These are phyloP conservation scores for Phalacrocorax carbo DNA, from an alignment of 2,113 vertebrate genomes.

Conservation along the genomic window DNA sequence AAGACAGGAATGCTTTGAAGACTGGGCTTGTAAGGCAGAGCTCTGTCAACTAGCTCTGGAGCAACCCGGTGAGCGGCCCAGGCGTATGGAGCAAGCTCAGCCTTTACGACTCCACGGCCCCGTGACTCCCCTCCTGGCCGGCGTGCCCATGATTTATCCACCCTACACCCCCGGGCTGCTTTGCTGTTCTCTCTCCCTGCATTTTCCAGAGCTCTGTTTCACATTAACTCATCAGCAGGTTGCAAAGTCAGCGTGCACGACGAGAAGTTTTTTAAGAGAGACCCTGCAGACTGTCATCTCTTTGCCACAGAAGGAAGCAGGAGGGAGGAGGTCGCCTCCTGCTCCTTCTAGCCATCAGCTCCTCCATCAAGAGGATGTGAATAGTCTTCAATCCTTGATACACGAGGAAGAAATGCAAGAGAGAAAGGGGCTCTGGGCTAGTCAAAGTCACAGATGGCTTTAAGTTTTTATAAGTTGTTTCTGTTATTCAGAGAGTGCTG, in stretches of 20 bases:
- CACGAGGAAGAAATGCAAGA: not conserved
- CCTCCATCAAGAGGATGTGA: not conserved
- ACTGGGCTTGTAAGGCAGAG: not conserved
- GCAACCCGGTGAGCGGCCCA: not conserved
- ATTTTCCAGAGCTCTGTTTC: slow-evolving; percentile 43
- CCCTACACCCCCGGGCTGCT: not conserved
- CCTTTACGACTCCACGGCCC: not conserved
- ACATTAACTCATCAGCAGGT: slow-evolving; percentile 52
- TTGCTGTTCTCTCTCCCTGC: not conserved
- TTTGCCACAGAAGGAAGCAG: not conserved
- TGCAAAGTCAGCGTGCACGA: not conserved
- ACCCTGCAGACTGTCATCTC: not conserved
- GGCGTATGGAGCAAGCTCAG: not conserved
- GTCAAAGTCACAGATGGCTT: not conserved
- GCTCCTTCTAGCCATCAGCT: not conserved
- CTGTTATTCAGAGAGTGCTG: not conserved
- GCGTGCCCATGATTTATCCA: not conserved
- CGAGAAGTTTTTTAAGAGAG: slow-evolving; percentile 39
- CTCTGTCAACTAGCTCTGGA: not conserved
- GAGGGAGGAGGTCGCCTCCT: not conserved
- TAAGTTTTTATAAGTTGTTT: not conserved
- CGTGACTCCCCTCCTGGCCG: not conserved
- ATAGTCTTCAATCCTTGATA: not conserved
- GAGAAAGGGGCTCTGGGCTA: not conserved
- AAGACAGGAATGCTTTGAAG: slow-evolving; percentile 70